These are phyloP conservation scores for Conus canariensis DNA, from an alignment of 2,888 invertebrate genomes.

Conservation along the genomic window DNA sequence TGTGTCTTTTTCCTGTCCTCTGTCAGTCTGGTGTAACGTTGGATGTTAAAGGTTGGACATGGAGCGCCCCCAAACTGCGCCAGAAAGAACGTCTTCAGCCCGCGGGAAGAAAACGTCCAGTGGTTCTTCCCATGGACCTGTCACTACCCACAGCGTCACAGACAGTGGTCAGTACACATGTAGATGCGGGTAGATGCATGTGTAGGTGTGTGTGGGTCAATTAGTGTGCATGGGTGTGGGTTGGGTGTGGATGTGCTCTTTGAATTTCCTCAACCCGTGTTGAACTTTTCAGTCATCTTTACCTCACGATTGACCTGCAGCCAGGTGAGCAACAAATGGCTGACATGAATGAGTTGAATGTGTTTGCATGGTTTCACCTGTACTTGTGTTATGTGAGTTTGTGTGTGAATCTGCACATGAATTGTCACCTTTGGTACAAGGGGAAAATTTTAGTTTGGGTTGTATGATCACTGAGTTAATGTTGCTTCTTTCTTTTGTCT, in stretches of 20 bases:
- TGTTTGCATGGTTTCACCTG: too few species aligned
- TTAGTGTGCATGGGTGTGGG: not conserved
- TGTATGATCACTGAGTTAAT: too few species aligned
- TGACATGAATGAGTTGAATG: too few species aligned
- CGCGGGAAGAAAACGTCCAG: slow-evolving; percentile 30
- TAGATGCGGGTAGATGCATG: not conserved
- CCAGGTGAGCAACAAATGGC: too few species aligned
- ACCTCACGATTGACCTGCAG: not conserved
- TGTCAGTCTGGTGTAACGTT: not conserved
- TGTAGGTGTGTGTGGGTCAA: not conserved
- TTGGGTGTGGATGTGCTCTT: not conserved
- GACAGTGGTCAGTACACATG: slow-evolving; percentile 20
- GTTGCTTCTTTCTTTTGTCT: too few species aligned
- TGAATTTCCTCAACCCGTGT: not conserved
- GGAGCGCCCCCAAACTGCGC: slow-evolving; percentile 59
- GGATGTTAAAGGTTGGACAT: slow-evolving; percentile 48
- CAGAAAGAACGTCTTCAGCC: slow-evolving; percentile 50
- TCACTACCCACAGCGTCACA: not conserved
- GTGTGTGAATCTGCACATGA: too few species aligned
- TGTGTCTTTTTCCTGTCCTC: not conserved
- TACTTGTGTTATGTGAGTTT: too few species aligned
- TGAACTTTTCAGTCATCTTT: not conserved
- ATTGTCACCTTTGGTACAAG: too few species aligned
- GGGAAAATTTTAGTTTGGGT: too few species aligned
- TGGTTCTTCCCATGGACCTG: not conserved